Conservation (phyloP, 2,888 invertebrate species). For the Drosophila mimica region DNA sequence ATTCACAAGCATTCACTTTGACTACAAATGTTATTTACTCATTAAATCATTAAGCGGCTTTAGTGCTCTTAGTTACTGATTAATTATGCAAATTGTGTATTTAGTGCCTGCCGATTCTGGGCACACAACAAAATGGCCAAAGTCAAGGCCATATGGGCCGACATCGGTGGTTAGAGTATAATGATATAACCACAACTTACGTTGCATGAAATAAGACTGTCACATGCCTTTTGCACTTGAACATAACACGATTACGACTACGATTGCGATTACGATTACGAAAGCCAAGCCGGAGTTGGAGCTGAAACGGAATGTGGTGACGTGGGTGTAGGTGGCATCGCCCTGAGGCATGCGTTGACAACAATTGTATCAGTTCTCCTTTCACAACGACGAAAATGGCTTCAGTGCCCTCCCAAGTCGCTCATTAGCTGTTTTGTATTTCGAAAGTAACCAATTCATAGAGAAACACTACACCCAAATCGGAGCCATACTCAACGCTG, state of each 20-base stretch:
- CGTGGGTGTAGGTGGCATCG: conserved; percentile 54
- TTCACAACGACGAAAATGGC: conserved; percentile 56
- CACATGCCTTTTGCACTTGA: conserved; percentile 57
- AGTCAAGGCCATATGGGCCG: conserved; percentile 43
- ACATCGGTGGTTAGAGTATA: background rate
- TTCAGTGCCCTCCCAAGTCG: conserved; percentile 67
- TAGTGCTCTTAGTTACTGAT: conserved; percentile 4
- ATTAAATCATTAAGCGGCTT: background rate
- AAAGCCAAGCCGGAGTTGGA: conserved; percentile 40
- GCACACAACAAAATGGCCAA: conserved; percentile 30
- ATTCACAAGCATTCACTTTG: conserved; percentile 37
- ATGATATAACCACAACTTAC: conserved; percentile 41
- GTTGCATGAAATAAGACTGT: conserved; percentile 34
- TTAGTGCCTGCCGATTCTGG: conserved; percentile 4
- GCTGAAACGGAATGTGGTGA: background rate
- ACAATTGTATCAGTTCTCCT: conserved; percentile 57
- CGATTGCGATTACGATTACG: conserved; percentile 29
- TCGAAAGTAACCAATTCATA: conserved; percentile 69
- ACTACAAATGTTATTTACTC: background rate
- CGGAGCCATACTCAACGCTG: conserved; percentile 37
- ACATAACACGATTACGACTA: conserved; percentile 24
- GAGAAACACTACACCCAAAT: conserved; percentile 42
- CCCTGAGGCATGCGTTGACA: conserved; percentile 28
- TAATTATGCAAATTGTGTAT: conserved; percentile 9
- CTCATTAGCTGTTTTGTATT: conserved; percentile 67